Percentiles rank a stretch among this genome's conserved stretches.
Conservation (phyloP, 2,888 invertebrate genomes). For the Trachelus tabidus region DNA sequence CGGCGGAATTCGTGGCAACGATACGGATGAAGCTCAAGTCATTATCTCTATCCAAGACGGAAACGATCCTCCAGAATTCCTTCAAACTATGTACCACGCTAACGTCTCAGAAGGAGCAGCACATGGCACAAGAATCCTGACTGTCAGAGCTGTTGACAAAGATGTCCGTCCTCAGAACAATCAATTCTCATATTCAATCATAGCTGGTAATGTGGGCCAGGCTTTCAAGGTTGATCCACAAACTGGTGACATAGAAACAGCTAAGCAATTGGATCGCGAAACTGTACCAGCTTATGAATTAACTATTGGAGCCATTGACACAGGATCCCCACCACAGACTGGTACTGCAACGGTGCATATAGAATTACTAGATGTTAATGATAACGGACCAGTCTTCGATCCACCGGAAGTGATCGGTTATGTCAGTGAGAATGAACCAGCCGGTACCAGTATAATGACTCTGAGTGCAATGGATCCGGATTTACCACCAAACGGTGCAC, state of each 20-base stretch:
- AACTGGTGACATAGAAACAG: slow-evolving; percentile 84
- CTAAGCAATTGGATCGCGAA: slow-evolving; percentile 84
- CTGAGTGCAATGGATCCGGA: slow-evolving; percentile 91
- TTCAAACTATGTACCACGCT: slow-evolving; percentile 81
- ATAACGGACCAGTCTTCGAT: slow-evolving; percentile 90
- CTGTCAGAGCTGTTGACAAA: slow-evolving; percentile 89
- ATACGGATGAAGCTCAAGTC: slow-evolving; percentile 95
- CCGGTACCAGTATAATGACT: slow-evolving; percentile 84
- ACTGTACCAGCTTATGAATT: slow-evolving; percentile 79
- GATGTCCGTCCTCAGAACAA: slow-evolving; percentile 92
- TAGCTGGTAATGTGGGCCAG: slow-evolving; percentile 84
- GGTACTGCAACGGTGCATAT: slow-evolving; percentile 89
- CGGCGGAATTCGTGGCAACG: slow-evolving; percentile 93
- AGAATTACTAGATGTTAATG: slow-evolving; percentile 87
- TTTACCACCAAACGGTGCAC: slow-evolving; percentile 89
- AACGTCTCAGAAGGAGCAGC: slow-evolving; percentile 83
- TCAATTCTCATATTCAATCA: slow-evolving; percentile 90
- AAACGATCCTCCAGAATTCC: slow-evolving; percentile 94
- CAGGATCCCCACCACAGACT: slow-evolving; percentile 89
- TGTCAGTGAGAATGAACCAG: slow-evolving; percentile 88
- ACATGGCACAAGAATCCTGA: slow-evolving; percentile 79
- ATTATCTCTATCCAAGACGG: slow-evolving; percentile 95
- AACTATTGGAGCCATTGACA: slow-evolving; percentile 88
- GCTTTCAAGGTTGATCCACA: slow-evolving; percentile 90
- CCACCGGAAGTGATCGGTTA: slow-evolving; percentile 78